Evolutionary conservation across 1,140 invertebrate genomes (phyloP), one percentile per base, ranked within the genome.

Genomic region (Nasonia longicornis): DNA sequence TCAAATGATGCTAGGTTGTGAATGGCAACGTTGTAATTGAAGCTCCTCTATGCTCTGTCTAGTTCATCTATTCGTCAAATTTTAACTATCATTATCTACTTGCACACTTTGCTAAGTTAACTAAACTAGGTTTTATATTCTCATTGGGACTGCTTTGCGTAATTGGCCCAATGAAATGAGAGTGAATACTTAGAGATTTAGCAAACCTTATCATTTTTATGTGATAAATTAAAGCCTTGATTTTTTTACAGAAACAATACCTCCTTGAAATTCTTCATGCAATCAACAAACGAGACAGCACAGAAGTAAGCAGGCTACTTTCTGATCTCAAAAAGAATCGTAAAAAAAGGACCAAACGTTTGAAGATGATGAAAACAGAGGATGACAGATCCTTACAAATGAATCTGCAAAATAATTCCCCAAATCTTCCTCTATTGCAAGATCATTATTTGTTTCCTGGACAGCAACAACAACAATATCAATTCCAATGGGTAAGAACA

Each of bases 401-500:
- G 58, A 35, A n/a, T 16, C n/a, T 42, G 16, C 80, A 77, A 26
- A 48, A 80, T 35, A 38, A 77, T 22, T 81, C 80, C 0, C 45
- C 64, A 12, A 48, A 81, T 45, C n/a, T 75, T 6, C 29, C 45
- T 52, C 20, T 63, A 12, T 76, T 67, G 14, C 48, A 77, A 1
- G 70, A 82, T 38, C 64, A 78, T 35, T 82, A 73, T 35, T 75
- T 82, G 12, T 82, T 79, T 79, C 52, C 81, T n/a, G 72, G 73
- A 29, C 75, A 66, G 11, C 86, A 86, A 16, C 85, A 86, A 42
- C 84, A 86, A 22, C 83, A 85, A 26, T 83, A 85, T 22, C 85
- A 88, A 72, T 88, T 88, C 85, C 86, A 87, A 48, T 88, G 88
- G 87, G 88, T 89, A 75, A 87, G 83, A 81, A 64, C 67, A 31